Conservation (phyloP, 1,140 invertebrate genomes). For the Cyrtorhinus lividipennis region DNA sequence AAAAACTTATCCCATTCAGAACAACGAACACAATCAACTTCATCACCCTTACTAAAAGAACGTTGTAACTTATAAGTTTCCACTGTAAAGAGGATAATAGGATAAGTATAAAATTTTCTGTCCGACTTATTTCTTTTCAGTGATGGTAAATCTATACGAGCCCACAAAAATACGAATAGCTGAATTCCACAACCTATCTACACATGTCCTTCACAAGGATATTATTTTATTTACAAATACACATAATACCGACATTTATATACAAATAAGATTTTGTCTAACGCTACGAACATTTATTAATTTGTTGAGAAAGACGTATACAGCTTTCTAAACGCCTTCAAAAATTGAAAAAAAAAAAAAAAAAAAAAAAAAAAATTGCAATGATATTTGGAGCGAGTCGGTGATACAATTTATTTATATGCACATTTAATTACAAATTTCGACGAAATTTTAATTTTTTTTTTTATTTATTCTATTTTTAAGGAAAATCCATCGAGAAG, state of each 20-base stretch:
- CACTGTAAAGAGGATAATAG: too few species aligned
- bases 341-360: too few species aligned
- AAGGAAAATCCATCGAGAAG: too few species aligned
- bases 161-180: conserved; percentile 2
- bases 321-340: conserved; percentile 1
- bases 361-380: too few species aligned
- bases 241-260: conserved; percentile 14
- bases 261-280: conserved; percentile 12
- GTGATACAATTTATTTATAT: background rate
- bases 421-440: background rate
- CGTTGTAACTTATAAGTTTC: too few species aligned
- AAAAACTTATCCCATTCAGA: too few species aligned
- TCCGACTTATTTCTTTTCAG: background rate
- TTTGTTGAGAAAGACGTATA: conserved; percentile 14
- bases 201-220: background rate
- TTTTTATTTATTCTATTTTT: background rate
- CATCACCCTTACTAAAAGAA: too few species aligned
- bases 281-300: conserved; percentile 13
- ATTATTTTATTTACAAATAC: conserved; percentile 4
- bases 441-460: background rate
- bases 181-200: conserved; percentile 18
- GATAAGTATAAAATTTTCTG: too few species aligned
- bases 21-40: too few species aligned
- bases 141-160: background rate
- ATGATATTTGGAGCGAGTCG: background rate